Evolutionary conservation across 1,140 invertebrate genomes (phyloP), one percentile per base, ranked within the genome.

Genomic region (Pogonomyrmex barbatus): DNA sequence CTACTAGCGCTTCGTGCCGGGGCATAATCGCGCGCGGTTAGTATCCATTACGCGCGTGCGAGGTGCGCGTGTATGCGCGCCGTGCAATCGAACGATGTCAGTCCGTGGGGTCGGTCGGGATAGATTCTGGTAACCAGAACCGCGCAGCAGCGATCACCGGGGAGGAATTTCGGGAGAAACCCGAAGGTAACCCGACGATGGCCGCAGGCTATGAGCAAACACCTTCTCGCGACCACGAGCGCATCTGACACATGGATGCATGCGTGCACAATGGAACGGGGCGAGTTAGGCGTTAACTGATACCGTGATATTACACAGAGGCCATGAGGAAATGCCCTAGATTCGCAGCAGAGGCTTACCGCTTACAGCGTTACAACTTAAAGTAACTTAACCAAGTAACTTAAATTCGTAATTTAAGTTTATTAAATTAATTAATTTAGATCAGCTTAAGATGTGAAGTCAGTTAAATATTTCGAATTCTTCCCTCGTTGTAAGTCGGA

Each of bases 1-100:
- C 52, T 24, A 36, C 39, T 67, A 45, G 33, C 52, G 56, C 39
- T 79, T 24, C 75, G 71, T 76, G 83, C 36, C 39, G 47, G 4
- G 75, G 60, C 71, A 85, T 85, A 85, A 85, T 85, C 83, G 75
- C n/a, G 83, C 62, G 58, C 62, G 71, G 82, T 78, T 78, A 78
- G 58, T 78, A 85, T 77, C 75, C 82, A 78, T 85, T 85, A 67
- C 58, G 73, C 79, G 56, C 54, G 45, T 52, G 36, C 62, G 50
- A 50, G 33, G 4, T 33, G 82, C 60, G 24, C 73, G 50, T 42
- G 54, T 50, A 24, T 12, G 42, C 39, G 42, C 79, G 33, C 39
- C 58, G 30, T 83, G 45, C 68, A 65, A 85, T 78, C 82, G 82
- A 85, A 85, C 82, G 39, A 78, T 56, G 73, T 78, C 75, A 78